These are phyloP conservation scores for Polyommatus icarus DNA, from an alignment of 2,888 invertebrate species.

Conservation along the genomic window DNA sequence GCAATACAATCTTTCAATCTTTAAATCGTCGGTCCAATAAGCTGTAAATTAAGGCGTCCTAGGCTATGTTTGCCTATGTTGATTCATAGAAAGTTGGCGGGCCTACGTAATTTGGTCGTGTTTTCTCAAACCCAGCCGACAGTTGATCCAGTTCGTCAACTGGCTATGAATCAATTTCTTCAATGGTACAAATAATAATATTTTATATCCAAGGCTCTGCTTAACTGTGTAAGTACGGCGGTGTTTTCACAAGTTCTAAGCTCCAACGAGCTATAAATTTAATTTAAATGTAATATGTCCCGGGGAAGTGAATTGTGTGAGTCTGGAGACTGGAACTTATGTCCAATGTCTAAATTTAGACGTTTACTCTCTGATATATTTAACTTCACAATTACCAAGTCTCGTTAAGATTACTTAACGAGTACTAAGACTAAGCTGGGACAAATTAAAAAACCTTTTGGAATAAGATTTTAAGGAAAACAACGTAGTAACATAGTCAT, in stretches of 20 bases:
- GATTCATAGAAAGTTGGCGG: too few species aligned
- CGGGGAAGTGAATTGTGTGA: background rate
- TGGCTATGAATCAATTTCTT: too few species aligned
- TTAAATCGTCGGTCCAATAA: background rate
- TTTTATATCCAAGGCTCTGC: background rate
- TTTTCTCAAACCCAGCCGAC: too few species aligned
- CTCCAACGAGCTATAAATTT: constrained; percentile 27
- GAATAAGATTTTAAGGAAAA: too few species aligned
- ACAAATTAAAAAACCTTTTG: background rate
- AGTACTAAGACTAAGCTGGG: background rate
- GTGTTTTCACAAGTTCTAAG: constrained; percentile 12
- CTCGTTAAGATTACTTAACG: background rate
- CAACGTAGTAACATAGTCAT: too few species aligned
- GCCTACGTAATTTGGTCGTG: too few species aligned
- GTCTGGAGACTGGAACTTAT: constrained; percentile 10
- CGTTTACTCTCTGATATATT: constrained; percentile 12
- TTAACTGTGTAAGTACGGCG: background rate
- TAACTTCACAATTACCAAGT: background rate
- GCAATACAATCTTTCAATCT: background rate
- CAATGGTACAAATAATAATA: background rate
- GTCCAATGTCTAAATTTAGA: constrained; percentile 3
- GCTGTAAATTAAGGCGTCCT: too few species aligned
- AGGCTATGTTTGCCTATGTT: too few species aligned
- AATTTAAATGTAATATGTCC: constrained; percentile 15
- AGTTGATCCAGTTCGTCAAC: too few species aligned